phyloP scores from a whole-genome alignment of 2,888 invertebrate species.

The Meiosimyza platycephala region DNA sequence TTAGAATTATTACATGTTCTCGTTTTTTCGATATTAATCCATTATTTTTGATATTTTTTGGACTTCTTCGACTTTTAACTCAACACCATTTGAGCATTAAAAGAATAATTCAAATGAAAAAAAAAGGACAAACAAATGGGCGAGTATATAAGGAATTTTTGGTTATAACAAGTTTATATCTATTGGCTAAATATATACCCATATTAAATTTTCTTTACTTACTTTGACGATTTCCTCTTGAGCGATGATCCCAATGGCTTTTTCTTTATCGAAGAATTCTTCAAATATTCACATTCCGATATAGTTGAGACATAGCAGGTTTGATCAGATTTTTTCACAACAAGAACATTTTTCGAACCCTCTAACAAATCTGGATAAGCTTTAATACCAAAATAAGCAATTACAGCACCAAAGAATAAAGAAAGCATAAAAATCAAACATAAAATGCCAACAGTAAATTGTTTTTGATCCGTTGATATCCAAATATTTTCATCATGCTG shows the following conservation, averaged over 20 bases:
- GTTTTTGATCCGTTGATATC: conserved; percentile 53
- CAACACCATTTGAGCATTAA: too few species aligned
- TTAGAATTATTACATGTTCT: too few species aligned
- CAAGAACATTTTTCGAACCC: conserved; percentile 58
- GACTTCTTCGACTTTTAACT: too few species aligned
- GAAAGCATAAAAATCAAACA: conserved; percentile 56
- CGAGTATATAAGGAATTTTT: too few species aligned
- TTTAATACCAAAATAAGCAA: conserved; percentile 58
- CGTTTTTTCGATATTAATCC: too few species aligned
- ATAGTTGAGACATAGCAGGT: conserved; percentile 56
- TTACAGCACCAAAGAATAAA: conserved; percentile 52
- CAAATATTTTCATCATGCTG: conserved; percentile 43
- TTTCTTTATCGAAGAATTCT: conserved; percentile 37
- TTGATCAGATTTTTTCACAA: conserved; percentile 55
- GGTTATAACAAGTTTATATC: too few species aligned
- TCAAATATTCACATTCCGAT: conserved; percentile 48
- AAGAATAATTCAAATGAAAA: too few species aligned
- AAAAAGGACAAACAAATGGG: too few species aligned
- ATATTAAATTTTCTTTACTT: background rate
- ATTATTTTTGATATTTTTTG: too few species aligned
- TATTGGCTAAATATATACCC: too few species aligned
- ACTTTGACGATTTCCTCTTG: background rate
- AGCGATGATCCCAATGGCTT: background rate
- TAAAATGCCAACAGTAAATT: conserved; percentile 57
- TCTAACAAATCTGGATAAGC: conserved; percentile 58